Base-by-base conservation (phyloP, 2,888 invertebrate genomes). In the Pollenia amentaria region DNA sequence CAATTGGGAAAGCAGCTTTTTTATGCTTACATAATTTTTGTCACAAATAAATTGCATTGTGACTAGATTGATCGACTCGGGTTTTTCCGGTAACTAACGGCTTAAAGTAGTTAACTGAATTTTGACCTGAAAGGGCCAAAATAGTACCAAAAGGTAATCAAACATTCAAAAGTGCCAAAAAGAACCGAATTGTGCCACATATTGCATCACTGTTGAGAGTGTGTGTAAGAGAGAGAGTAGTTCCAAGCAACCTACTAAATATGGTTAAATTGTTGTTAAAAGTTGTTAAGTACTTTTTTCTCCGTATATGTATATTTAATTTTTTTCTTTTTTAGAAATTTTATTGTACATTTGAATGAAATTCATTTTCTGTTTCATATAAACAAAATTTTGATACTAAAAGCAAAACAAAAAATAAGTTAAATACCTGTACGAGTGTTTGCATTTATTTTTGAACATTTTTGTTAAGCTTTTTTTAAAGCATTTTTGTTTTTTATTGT, bases 261-360 rank as follows among this genome's bases (percentile, higher is more conserved):
- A 42, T 40, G 44, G 53, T 44, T 51, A 62, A 53, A 53, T 60
- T 53, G 21, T 64, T 29, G 16, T 48, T 67, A 48, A 48, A 48
- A 40, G 14, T 21, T 55, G 18, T 60, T 79, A 51, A 62, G 42
- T 44, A 53, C 64, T 64, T 16, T 12, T 42, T 42, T 42, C 4
- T 64, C 1, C 29, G 29, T 0, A 29, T 0, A 29, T 0, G 6
- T 0, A 29, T 6, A 29, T 40, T 70, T 53, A n/a, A n/a, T 29
- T 38, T 60, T 40, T 62, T n/a, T 55, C 11, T 55, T 44, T 3
- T 1, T 57, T 11, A 18, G 42, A 44, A 29, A 14, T 12, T 55
- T 67, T 51, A 51, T 29, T 9, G 62, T 64, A 38, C 44, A 79
- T 60, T 70, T 44, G 42, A 55, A 48, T 51, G 40, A 77, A 77